Conservation (phyloP, 2,888 invertebrate species). For the Erynnis tages region DNA sequence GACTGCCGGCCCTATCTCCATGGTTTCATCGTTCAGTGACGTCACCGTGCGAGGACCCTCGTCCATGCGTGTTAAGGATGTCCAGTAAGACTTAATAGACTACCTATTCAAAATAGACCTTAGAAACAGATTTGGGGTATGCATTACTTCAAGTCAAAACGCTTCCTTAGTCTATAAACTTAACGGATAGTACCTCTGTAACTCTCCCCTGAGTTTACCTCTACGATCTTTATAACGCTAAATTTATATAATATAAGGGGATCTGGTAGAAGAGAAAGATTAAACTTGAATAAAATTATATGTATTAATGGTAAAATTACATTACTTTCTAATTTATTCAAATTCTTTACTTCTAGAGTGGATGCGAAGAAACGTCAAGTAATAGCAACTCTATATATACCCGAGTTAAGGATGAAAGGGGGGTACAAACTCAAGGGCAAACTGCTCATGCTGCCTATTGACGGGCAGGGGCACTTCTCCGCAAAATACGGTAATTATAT, state of each 20-base stretch:
- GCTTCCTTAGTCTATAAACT: no score
- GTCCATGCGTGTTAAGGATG: slow-evolving; percentile 78
- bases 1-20: slow-evolving; percentile 81
- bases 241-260: no score
- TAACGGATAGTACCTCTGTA: no score
- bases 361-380: slow-evolving; percentile 81
- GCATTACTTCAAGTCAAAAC: no score
- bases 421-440: slow-evolving; percentile 85
- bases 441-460: slow-evolving; percentile 87
- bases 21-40: slow-evolving; percentile 82
- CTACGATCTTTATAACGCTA: no score
- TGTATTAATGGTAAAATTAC: no score
- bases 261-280: no score
- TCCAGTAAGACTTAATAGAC: slow-evolving; percentile 79
- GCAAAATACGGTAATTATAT: slow-evolving; percentile 85
- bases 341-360: slow-evolving; percentile 65
- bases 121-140: not conserved
- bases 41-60: slow-evolving; percentile 83
- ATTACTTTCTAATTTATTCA: no score
- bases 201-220: no score
- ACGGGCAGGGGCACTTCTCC: slow-evolving; percentile 84
- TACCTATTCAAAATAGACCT: no score
- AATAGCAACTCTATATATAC: slow-evolving; percentile 83
- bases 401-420: slow-evolving; percentile 83
- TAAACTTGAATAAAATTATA: no score